phyloP scores from a whole-genome alignment of 2,888 invertebrate species.

The Cephus sareptanus region DNA sequence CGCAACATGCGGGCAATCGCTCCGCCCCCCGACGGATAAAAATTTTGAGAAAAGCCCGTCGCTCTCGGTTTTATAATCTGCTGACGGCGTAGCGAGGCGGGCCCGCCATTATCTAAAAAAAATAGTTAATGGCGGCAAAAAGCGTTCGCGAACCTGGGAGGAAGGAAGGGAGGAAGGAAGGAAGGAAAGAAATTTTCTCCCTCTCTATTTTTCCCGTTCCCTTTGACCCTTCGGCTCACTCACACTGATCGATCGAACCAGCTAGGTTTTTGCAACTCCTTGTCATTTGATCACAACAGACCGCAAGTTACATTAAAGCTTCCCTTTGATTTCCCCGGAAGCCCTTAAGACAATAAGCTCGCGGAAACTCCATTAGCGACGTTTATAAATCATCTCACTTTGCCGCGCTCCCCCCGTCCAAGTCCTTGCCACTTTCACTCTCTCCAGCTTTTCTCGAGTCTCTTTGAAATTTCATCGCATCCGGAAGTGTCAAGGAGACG shows the following conservation, averaged over 20 bases:
- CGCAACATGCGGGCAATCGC: not conserved
- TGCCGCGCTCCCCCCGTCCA: not conserved
- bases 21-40: not conserved
- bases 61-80: conserved; percentile 4
- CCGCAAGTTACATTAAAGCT: conserved; percentile 10
- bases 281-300: conserved; percentile 21
- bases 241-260: conserved; percentile 16
- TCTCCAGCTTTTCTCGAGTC: not conserved
- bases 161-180: conserved; percentile 8
- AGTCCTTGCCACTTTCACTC: not conserved
- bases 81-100: conserved; percentile 1
- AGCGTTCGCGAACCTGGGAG: conserved; percentile 11
- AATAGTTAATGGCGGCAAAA: conserved; percentile 21
- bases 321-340: conserved; percentile 2
- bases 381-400: conserved; percentile 20
- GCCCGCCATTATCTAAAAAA: conserved; percentile 8
- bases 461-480: not conserved
- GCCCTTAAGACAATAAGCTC: conserved; percentile 1
- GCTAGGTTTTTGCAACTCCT: conserved; percentile 16
- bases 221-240: not conserved
- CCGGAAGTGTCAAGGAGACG: not conserved
- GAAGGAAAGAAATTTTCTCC: not conserved
- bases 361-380: conserved; percentile 20
- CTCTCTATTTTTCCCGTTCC: conserved; percentile 5
- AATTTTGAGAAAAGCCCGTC: conserved; percentile 1